phyloP scores from a whole-genome alignment of 2,797 vertebrate species.

The Argyrosomus regius region DNA sequence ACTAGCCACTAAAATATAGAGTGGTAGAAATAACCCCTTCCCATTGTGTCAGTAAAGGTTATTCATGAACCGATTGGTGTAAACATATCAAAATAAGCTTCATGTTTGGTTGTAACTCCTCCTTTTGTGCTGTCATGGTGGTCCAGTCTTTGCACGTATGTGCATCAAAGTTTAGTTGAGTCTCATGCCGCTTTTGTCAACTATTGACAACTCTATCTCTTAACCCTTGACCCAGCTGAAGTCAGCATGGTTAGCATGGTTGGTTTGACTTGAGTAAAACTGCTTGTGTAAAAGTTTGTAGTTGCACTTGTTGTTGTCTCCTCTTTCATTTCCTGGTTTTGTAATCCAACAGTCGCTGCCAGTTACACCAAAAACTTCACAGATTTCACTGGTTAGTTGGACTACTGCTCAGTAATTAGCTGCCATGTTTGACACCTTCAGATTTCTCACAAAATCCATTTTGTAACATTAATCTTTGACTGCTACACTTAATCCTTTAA shows the following conservation, averaged over 20 bases:
- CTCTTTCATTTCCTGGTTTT: neutral
- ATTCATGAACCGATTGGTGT: neutral
- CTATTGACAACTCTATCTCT: neutral
- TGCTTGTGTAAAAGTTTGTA: neutral
- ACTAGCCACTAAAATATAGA: neutral
- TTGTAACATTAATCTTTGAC: neutral
- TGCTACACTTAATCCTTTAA: neutral
- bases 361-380: neutral
- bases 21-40: neutral
- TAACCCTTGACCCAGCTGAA: neutral
- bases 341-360: neutral
- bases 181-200: neutral
- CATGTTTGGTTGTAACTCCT: neutral
- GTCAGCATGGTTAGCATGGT: neutral
- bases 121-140: neutral
- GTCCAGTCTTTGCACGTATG: neutral
- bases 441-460: neutral
- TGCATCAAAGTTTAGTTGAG: neutral
- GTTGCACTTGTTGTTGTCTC: neutral
- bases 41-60: neutral
- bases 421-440: constrained; percentile 1
- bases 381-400: constrained; percentile 5
- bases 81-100: neutral
- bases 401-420: neutral
- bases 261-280: neutral